phyloP scores from a whole-genome alignment of 2,113 vertebrate genomes.

The Neogale vison region DNA sequence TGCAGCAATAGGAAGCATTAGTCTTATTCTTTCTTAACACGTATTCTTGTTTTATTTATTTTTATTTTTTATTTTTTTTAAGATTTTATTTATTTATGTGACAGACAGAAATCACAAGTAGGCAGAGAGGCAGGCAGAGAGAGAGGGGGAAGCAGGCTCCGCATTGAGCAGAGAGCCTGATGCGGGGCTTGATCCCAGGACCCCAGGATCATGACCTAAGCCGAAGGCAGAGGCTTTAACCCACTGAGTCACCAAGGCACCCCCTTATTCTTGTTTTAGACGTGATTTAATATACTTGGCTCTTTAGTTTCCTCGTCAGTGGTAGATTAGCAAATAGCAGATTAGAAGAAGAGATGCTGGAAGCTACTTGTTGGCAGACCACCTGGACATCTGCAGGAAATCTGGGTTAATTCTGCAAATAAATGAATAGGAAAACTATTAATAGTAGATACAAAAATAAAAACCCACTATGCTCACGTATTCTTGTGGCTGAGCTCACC shows the following conservation, averaged over 20 bases:
- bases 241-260: too few species aligned
- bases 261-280: slow-evolving; percentile 16
- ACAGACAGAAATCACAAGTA: too few species aligned
- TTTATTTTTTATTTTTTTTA: too few species aligned
- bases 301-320: background rate
- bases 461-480: background rate
- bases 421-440: background rate
- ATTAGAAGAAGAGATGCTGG: background rate
- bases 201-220: too few species aligned
- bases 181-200: too few species aligned
- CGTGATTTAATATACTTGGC: background rate
- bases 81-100: too few species aligned
- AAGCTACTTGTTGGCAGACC: slow-evolving; percentile 3
- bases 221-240: too few species aligned
- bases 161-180: too few species aligned
- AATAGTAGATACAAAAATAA: background rate
- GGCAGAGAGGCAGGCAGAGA: too few species aligned
- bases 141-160: too few species aligned
- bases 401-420: background rate
- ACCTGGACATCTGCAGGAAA: slow-evolving; percentile 28
- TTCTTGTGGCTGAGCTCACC: background rate
- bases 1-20: background rate
- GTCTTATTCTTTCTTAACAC: background rate
- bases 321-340: background rate
- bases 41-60: slow-evolving; percentile 13